Percentiles rank a stretch among this genome's conserved stretches.
Conservation (phyloP, 2,888 invertebrate species). For the Ectropis crepuscularia region DNA sequence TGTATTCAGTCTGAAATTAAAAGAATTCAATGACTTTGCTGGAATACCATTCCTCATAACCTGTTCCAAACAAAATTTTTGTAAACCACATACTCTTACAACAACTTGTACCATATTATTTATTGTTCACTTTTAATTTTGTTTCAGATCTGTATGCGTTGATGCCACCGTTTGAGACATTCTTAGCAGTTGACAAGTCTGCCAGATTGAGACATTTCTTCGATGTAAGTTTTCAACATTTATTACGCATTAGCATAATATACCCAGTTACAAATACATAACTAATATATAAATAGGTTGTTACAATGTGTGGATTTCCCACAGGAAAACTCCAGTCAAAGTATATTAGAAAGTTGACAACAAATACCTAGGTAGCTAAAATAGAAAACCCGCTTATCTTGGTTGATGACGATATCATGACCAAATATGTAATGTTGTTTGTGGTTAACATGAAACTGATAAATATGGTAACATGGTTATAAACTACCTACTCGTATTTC, state of each 20-base stretch:
- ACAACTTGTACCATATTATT: not conserved
- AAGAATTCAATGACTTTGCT: no score
- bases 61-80: no score
- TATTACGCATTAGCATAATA: no score
- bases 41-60: no score
- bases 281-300: no score
- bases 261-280: no score
- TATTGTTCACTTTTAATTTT: conserved; percentile 30
- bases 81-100: not conserved
- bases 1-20: no score
- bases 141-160: conserved; percentile 90
- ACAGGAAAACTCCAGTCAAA: no score
- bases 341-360: no score
- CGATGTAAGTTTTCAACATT: conserved; percentile 85
- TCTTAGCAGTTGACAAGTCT: conserved; percentile 91
- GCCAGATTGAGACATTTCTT: conserved; percentile 92
- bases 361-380: no score
- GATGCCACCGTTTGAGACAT: conserved; percentile 95
- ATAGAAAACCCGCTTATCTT: not conserved
- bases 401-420: not conserved
- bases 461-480: not conserved
- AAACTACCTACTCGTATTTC: not conserved
- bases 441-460: conserved; percentile 1
- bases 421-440: conserved; percentile 6
- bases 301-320: no score